These are phyloP conservation scores for Drepanosiphum platanoidis DNA, from an alignment of 2,888 invertebrate species.

Conservation along the genomic window DNA sequence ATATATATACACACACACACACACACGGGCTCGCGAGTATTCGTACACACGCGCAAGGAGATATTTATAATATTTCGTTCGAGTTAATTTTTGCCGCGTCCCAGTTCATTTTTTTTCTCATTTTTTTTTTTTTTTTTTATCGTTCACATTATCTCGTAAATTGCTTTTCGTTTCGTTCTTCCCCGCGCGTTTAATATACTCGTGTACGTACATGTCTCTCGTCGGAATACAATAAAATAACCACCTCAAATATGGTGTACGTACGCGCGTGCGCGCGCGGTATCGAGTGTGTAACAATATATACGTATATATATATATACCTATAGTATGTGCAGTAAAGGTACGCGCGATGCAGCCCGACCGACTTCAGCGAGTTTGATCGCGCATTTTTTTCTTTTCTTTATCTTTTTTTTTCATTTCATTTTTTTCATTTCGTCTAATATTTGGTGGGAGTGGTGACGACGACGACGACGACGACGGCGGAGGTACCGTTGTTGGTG, in stretches of 20 bases:
- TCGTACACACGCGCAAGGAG: neutral
- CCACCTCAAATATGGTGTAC: too few relatives aligned
- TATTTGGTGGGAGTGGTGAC: constrained; percentile 2
- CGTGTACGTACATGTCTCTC: neutral
- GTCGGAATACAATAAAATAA: constrained; percentile 8
- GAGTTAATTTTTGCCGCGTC: constrained; percentile 60
- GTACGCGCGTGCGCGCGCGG: too few relatives aligned
- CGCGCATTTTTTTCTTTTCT: neutral
- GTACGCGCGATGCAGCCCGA: neutral
- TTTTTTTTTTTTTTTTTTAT: constrained; percentile 4
- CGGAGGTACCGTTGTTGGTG: neutral
- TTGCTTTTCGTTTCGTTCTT: constrained; percentile 43
- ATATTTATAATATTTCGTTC: constrained; percentile 56
- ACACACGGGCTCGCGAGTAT: neutral
- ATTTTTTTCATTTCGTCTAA: too few relatives aligned
- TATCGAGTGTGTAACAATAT: too few relatives aligned
- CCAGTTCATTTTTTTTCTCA: constrained; percentile 41
- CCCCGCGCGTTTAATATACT: neutral
- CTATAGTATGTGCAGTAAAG: neutral
- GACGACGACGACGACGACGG: too few relatives aligned
- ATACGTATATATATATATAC: neutral
- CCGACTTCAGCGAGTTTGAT: neutral
- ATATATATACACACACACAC: neutral
- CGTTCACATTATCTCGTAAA: constrained; percentile 44
- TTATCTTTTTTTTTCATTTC: too few relatives aligned